A percentile compares a stretch with the other conserved stretches of the same genome.
phyloP scores from a whole-genome alignment of 35 echinoderm and acorn worm species.

The Apostichopus parvimensis region DNA sequence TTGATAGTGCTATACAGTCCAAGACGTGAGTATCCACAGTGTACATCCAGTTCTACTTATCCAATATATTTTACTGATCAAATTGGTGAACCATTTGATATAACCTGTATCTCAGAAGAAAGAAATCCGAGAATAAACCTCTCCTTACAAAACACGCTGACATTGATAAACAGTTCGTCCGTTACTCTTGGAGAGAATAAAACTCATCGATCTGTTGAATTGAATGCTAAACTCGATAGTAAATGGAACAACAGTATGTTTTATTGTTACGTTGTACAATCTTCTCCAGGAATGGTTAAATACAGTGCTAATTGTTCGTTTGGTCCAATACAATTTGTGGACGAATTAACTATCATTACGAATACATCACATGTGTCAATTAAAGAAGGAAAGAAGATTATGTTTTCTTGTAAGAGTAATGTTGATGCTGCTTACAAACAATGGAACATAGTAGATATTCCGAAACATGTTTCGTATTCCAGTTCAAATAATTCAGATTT shows the following conservation, averaged over 20 bases:
- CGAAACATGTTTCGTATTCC: not conserved
- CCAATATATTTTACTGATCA: not conserved
- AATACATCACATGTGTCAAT: not conserved
- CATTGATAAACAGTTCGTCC: not conserved
- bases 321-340: not conserved
- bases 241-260: conserved; percentile 3
- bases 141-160: not conserved
- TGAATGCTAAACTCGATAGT: not conserved
- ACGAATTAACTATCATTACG: not conserved
- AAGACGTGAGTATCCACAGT: not conserved
- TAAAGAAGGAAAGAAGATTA: not conserved
- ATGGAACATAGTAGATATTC: not conserved
- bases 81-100: not conserved
- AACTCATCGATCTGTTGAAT: not conserved
- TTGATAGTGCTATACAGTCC: not conserved
- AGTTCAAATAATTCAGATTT: not conserved
- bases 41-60: not conserved
- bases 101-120: not conserved
- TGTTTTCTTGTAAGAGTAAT: not conserved
- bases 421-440: not conserved
- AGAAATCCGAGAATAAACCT: not conserved
- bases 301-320: not conserved
- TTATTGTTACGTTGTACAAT: not conserved
- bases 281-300: not conserved
- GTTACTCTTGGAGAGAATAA: not conserved